Conservation (phyloP, 2,888 invertebrate genomes). For the Microctonus brassicae region DNA sequence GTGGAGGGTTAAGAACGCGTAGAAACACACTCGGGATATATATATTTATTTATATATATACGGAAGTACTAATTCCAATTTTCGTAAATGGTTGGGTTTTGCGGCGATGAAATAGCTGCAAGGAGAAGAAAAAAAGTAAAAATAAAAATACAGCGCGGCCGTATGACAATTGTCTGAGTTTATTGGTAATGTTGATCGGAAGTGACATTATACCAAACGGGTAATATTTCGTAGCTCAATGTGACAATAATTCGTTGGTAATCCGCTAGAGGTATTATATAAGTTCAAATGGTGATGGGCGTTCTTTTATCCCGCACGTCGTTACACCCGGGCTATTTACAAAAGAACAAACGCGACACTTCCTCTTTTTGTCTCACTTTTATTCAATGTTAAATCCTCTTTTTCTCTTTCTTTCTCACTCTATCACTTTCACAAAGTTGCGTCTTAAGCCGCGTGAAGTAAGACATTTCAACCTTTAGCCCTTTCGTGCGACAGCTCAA, state of each 20-base stretch:
- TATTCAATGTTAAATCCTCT: slow-evolving; percentile 13
- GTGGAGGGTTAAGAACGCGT: not conserved
- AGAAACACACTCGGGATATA: not conserved
- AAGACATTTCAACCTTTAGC: slow-evolving; percentile 63
- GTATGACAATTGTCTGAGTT: slow-evolving; percentile 3
- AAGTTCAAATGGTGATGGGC: not conserved
- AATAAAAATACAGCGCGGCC: not conserved
- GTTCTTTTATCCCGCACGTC: slow-evolving; percentile 41
- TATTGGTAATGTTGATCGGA: slow-evolving; percentile 11
- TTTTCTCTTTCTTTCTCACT: slow-evolving; percentile 23
- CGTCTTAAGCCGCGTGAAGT: slow-evolving; percentile 50
- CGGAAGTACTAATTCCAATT: slow-evolving; percentile 27
- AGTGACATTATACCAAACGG: slow-evolving; percentile 10
- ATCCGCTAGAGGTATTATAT: slow-evolving; percentile 3
- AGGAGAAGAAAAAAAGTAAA: not conserved
- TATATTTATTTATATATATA: not conserved
- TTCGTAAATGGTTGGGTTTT: slow-evolving; percentile 22
- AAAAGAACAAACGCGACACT: slow-evolving; percentile 41
- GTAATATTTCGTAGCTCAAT: slow-evolving; percentile 4
- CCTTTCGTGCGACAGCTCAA: slow-evolving; percentile 50
- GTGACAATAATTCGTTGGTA: slow-evolving; percentile 17
- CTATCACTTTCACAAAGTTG: slow-evolving; percentile 37
- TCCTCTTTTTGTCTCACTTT: slow-evolving; percentile 24
- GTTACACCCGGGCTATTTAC: slow-evolving; percentile 47
- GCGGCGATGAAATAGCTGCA: not conserved